These are phyloP conservation scores for Lucilia sericata DNA, from an alignment of 1,140 invertebrate species.

Conservation along the genomic window DNA sequence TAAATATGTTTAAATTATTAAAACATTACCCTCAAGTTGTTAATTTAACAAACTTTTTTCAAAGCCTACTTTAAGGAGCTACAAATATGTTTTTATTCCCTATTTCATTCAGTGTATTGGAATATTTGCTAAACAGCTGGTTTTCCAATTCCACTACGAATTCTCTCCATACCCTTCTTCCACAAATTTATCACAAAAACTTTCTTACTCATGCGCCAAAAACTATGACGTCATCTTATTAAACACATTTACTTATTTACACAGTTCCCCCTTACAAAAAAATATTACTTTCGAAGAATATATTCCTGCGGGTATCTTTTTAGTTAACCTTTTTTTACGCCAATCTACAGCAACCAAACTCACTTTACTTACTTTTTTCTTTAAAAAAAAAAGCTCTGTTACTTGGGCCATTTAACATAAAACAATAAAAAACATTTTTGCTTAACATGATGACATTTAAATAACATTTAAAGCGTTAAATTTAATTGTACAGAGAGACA, in stretches of 20 bases:
- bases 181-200: background rate
- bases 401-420: slow-evolving; percentile 34
- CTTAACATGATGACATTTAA: slow-evolving; percentile 19
- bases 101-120: slow-evolving; percentile 6
- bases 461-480: slow-evolving; percentile 13
- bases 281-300: background rate
- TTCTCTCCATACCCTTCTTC: background rate
- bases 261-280: background rate
- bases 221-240: background rate
- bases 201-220: background rate
- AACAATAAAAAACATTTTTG: slow-evolving; percentile 17
- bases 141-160: background rate
- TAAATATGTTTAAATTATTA: too few species aligned
- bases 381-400: background rate
- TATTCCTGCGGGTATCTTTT: background rate
- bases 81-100: background rate
- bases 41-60: too few species aligned
- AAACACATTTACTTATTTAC: background rate
- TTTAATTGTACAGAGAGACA: too few species aligned
- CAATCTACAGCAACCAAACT: too few species aligned
- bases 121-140: slow-evolving; percentile 28
- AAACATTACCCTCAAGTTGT: too few species aligned
- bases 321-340: background rate
- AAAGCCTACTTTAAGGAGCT: too few species aligned
- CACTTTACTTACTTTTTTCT: too few species aligned